Evolutionary conservation across 2,797 vertebrate species (phyloP).

Genomic region (Propithecus deckenii): DNA sequence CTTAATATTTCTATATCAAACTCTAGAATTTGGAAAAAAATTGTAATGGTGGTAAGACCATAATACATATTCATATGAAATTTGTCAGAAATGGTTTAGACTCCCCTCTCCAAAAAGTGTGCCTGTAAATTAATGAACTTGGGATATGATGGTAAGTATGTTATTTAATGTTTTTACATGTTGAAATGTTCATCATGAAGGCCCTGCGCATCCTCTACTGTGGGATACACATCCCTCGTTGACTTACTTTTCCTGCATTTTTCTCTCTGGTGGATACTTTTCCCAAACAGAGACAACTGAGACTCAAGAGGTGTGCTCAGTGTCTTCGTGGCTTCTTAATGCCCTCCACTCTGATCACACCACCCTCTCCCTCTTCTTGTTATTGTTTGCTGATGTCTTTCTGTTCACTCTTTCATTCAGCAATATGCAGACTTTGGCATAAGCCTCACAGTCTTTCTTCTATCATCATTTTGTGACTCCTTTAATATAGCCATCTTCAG

Average conservation of each 20-base stretch:
- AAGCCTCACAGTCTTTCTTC: background rate
- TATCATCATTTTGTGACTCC: background rate
- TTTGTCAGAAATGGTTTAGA: background rate
- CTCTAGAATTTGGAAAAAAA: background rate
- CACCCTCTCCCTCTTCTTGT: no score
- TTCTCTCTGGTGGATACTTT: background rate
- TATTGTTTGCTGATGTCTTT: background rate
- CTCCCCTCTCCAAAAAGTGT: background rate
- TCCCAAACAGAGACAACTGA: background rate
- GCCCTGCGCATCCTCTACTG: accelerated
- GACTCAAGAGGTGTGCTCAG: background rate
- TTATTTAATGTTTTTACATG: background rate
- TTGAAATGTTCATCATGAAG: background rate
- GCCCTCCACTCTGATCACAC: background rate
- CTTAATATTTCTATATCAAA: background rate
- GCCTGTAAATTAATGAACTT: background rate
- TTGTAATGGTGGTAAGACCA: background rate
- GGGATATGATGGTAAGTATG: background rate
- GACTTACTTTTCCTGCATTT: no score
- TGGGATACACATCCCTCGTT: accelerated
- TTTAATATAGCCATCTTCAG: background rate
- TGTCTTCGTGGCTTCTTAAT: background rate
- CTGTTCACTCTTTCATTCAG: background rate
- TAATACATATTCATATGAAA: background rate
- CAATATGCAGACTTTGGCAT: background rate